phyloP scores from a whole-genome alignment of 2,888 invertebrate genomes.

The Phyllotreta striolata region DNA sequence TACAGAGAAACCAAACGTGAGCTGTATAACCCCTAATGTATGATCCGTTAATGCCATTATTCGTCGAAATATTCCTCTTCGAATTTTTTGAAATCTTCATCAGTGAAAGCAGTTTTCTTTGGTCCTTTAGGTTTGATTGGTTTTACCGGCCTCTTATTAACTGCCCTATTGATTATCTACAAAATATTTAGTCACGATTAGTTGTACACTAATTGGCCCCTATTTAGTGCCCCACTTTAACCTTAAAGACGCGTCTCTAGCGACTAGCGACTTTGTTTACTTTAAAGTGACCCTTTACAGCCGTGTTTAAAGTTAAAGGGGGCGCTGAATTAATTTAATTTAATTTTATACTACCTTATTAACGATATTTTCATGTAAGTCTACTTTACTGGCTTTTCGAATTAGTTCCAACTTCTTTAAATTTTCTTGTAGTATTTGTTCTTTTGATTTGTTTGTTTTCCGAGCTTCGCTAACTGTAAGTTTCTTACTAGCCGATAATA shows the following conservation, averaged over 20 bases:
- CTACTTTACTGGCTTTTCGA: conserved; percentile 50
- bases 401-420: conserved; percentile 54
- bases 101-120: conserved; percentile 72
- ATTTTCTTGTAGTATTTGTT: conserved; percentile 55
- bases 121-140: conserved; percentile 60
- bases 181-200: conserved; percentile 32
- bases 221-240: too few species aligned
- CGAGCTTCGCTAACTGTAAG: conserved; percentile 54
- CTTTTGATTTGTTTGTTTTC: conserved; percentile 51
- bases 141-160: conserved; percentile 62
- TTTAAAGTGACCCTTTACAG: too few species aligned
- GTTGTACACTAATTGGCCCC: too few species aligned
- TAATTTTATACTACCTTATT: conserved; percentile 43
- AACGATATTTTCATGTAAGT: conserved; percentile 52
- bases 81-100: conserved; percentile 73
- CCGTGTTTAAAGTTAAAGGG: too few species aligned
- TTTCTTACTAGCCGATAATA: conserved; percentile 51
- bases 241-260: too few species aligned
- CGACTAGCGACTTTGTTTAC: too few species aligned
- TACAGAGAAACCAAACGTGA: conserved; percentile 45
- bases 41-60: conserved; percentile 53
- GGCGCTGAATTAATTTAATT: too few species aligned
- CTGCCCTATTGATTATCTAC: conserved; percentile 68
- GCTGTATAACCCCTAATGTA: conserved; percentile 46
- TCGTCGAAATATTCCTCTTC: conserved; percentile 70